Conservation (phyloP, 2,888 invertebrate species). For the Euclidia mi region DNA sequence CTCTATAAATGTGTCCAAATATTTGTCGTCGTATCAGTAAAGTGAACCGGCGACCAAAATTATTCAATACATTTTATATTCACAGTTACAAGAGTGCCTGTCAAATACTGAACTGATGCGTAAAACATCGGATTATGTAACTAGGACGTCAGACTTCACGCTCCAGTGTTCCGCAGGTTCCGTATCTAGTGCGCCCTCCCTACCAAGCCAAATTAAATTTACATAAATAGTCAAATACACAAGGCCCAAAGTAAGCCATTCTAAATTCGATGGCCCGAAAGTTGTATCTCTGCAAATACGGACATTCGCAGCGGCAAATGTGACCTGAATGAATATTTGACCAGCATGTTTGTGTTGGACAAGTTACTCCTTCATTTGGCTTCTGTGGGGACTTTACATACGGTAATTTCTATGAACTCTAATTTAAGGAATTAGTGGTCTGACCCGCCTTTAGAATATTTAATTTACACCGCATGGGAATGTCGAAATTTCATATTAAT, state of each 20-base stretch:
- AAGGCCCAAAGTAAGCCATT: slow-evolving; percentile 81
- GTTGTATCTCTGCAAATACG: slow-evolving; percentile 85
- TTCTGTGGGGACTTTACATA: slow-evolving; percentile 69
- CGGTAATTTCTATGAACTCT: slow-evolving; percentile 77
- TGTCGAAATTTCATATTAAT: slow-evolving; percentile 60
- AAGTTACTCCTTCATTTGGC: slow-evolving; percentile 79
- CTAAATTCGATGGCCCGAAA: slow-evolving; percentile 84
- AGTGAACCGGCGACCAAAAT: no score
- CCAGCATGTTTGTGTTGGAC: slow-evolving; percentile 70
- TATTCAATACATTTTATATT: no score
- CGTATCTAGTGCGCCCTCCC: slow-evolving; percentile 57
- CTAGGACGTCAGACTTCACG: slow-evolving; percentile 13
- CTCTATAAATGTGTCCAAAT: no score
- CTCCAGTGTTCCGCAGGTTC: slow-evolving; percentile 47
- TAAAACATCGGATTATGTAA: slow-evolving; percentile 66
- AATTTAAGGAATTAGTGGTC: slow-evolving; percentile 75
- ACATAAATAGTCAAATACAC: slow-evolving; percentile 84
- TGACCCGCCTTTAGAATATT: slow-evolving; percentile 67
- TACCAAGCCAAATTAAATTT: slow-evolving; percentile 80
- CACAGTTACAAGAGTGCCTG: no score
- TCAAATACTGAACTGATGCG: slow-evolving; percentile 52
- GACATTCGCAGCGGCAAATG: slow-evolving; percentile 83
- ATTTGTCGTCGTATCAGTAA: no score
- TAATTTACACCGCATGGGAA: slow-evolving; percentile 60
- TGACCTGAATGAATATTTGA: slow-evolving; percentile 89